These are phyloP conservation scores for Gastrophryne carolinensis DNA, from an alignment of 2,797 vertebrate species.

Conservation along the genomic window DNA sequence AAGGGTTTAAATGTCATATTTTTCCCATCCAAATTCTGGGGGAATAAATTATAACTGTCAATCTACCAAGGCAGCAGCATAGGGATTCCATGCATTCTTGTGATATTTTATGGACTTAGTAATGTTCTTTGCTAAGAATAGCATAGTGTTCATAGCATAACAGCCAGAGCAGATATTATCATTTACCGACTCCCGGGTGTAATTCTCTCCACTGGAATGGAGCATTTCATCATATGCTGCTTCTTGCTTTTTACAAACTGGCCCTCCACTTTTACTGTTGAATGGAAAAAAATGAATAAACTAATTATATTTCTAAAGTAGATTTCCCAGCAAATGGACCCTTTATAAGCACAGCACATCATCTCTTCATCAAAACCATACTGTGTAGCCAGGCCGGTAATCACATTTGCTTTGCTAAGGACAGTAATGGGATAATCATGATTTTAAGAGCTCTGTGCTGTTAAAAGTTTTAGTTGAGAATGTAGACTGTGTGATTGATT, in stretches of 20 bases:
- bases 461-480: slow-evolving; percentile 37
- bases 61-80: slow-evolving; percentile 62
- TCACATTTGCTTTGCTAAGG: slow-evolving; percentile 49
- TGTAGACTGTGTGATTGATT: slow-evolving; percentile 9
- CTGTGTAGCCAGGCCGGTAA: slow-evolving; percentile 18
- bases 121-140: slow-evolving; percentile 68
- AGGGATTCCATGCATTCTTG: slow-evolving; percentile 76
- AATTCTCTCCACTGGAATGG: not conserved
- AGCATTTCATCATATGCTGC: slow-evolving; percentile 25
- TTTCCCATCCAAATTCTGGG: slow-evolving; percentile 69
- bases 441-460: slow-evolving; percentile 52
- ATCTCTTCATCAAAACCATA: slow-evolving; percentile 26
- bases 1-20: slow-evolving; percentile 66
- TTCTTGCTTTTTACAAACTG: slow-evolving; percentile 20
- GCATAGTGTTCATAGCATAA: slow-evolving; percentile 56
- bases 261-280: not conserved
- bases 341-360: slow-evolving; percentile 27
- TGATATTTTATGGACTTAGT: slow-evolving; percentile 69
- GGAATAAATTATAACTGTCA: slow-evolving; percentile 61
- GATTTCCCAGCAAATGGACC: slow-evolving; percentile 27
- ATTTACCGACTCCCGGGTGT: slow-evolving; percentile 46
- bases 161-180: slow-evolving; percentile 50
- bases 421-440: slow-evolving; percentile 44
- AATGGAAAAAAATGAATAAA: not conserved
- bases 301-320: slow-evolving; percentile 29